phyloP scores from a whole-genome alignment of 30 jellyfish, hydroid and myxozoan species.

The Morbakka virulenta region DNA sequence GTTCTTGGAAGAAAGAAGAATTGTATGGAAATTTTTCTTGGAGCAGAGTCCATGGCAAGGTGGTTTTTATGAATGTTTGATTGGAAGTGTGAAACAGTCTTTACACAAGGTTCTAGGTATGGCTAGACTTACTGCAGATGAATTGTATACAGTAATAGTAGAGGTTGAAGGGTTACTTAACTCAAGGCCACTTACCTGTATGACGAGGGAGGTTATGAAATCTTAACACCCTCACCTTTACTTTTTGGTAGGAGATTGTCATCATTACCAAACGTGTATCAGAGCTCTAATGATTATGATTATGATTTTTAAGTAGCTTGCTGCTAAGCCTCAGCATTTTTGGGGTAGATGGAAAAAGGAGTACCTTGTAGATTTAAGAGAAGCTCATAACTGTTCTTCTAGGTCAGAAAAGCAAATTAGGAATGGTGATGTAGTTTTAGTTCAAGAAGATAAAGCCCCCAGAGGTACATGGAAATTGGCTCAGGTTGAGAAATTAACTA shows the following conservation, averaged over 20 bases:
- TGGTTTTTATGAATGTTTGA: too few species aligned
- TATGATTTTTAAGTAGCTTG: background rate
- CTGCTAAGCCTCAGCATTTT: background rate
- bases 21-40: background rate
- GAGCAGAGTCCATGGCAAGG: background rate
- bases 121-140: background rate
- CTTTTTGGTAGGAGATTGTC: background rate
- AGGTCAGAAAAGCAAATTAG: background rate
- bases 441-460: background rate
- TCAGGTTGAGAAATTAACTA: background rate
- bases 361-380: background rate
- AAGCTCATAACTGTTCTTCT: background rate
- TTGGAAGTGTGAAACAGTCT: background rate
- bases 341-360: background rate
- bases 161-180: background rate
- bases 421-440: background rate
- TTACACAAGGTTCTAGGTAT: background rate
- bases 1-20: background rate
- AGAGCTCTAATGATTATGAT: background rate
- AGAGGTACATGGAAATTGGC: background rate
- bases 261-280: background rate
- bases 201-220: background rate
- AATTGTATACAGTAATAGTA: background rate
- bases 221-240: background rate
- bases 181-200: too few species aligned